A percentile compares a stretch with the other conserved stretches of the same genome.
phyloP scores from a whole-genome alignment of 2,888 invertebrate species.

The Apotomis turbidana region DNA sequence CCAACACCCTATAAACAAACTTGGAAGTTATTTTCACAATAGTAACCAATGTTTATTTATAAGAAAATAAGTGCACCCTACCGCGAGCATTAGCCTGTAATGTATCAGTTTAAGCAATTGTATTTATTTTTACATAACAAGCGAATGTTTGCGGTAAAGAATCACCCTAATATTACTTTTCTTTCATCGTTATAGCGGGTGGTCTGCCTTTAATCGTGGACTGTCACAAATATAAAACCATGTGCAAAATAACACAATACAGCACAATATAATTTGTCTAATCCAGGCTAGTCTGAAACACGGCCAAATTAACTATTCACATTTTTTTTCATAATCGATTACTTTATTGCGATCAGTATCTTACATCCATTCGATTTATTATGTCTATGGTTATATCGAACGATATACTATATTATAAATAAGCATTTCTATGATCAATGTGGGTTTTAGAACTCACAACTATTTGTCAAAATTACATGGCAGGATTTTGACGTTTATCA shows the following conservation, averaged over 20 bases:
- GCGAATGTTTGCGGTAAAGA: no score
- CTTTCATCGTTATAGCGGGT: no score
- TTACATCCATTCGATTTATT: conserved; percentile 17
- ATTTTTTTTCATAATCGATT: neutral
- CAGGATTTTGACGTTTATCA: no score
- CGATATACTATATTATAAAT: conserved; percentile 1
- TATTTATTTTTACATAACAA: no score
- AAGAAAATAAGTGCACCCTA: no score
- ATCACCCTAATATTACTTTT: no score
- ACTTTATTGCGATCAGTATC: conserved; percentile 1
- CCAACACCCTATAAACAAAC: no score
- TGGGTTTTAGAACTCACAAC: no score
- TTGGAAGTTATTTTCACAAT: no score
- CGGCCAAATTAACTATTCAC: neutral
- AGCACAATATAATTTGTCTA: conserved; percentile 50
- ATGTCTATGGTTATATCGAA: conserved; percentile 10
- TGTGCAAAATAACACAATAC: conserved; percentile 47
- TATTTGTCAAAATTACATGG: neutral
- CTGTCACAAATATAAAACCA: conserved; percentile 29
- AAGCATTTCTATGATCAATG: neutral
- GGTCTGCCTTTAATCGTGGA: neutral
- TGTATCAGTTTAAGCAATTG: no score
- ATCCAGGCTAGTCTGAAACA: neutral
- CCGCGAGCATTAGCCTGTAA: no score
- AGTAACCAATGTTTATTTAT: no score